These are phyloP conservation scores for Erebia ligea DNA, from an alignment of 2,888 invertebrate genomes.

Conservation along the genomic window DNA sequence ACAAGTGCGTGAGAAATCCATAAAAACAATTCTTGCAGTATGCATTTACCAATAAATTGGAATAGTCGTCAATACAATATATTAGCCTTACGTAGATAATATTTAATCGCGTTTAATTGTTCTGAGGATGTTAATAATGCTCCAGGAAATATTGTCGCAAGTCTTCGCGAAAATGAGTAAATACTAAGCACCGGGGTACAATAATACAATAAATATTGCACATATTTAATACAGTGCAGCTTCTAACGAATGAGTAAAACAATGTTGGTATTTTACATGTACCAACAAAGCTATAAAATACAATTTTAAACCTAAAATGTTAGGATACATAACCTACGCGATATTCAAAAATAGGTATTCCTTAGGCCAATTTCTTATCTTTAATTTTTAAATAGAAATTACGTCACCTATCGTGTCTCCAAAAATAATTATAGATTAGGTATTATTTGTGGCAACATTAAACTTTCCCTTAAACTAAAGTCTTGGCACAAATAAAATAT, in stretches of 20 bases:
- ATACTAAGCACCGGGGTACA: conserved; percentile 63
- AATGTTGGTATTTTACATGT: conserved; percentile 27
- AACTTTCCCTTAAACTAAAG: conserved; percentile 67
- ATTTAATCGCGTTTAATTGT: conserved; percentile 61
- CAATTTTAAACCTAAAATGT: conserved; percentile 55
- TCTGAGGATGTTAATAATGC: conserved; percentile 65
- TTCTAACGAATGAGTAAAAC: conserved; percentile 56
- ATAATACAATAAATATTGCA: conserved; percentile 65
- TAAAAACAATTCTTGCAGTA: conserved; percentile 48
- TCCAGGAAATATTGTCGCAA: conserved; percentile 27
- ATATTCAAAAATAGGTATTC: conserved; percentile 72
- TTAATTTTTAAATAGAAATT: conserved; percentile 52
- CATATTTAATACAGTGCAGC: conserved; percentile 53
- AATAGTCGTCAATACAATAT: conserved; percentile 43
- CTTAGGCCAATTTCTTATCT: conserved; percentile 75
- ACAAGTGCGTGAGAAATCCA: conserved; percentile 57
- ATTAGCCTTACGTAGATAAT: conserved; percentile 59
- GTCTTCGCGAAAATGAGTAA: conserved; percentile 40
- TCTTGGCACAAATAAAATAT: conserved; percentile 80
- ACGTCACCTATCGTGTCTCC: conserved; percentile 50
- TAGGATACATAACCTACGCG: conserved; percentile 67
- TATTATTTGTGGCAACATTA: conserved; percentile 52
- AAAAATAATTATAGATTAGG: conserved; percentile 40
- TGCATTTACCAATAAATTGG: conserved; percentile 36
- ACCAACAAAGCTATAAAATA: conserved; percentile 45